Evolutionary conservation across 2,888 invertebrate genomes (phyloP), one percentile per base, ranked within the genome.

Genomic region (Drosophila maculinotata): DNA sequence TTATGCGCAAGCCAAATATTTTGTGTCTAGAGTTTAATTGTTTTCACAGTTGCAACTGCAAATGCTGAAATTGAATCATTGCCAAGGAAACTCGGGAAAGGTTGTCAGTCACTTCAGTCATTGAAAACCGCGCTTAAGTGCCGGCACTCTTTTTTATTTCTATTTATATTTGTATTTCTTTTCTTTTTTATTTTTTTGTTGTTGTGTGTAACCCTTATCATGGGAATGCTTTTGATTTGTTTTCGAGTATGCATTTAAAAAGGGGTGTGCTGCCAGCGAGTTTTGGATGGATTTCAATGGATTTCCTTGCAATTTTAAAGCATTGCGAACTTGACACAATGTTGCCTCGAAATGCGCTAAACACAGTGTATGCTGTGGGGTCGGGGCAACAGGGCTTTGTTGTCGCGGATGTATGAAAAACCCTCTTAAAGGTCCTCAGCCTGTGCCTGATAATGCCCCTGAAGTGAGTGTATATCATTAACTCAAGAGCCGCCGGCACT

Each of bases 381-480:
- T 33, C 30, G 51, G 25, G 68, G 41, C 26, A 35, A 36, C 15
- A 8, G 28, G 39, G 33, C 72, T 68, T 66, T 69, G 73, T 69
- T 69, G 49, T 72, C 31, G 42, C 49, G 45, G 38, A 36, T 54
- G 49, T 30, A 58, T 54, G 51, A 36, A 69, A 64, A 72, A 64
- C 84, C 78, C 83, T 66, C 63, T 17, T 73, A 38, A 69, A 77
- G 58, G 56, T 48, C 48, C 74, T 47, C 33, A 58, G 41, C 76
- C 52, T 72, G 42, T 57, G 70, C 64, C 78, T 69, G 73, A 86
- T 86, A 83, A 86, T 83, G 74, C 87, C 74, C 56, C 79, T 79
- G 77, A 87, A 85, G 87, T 82, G 88, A 87, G 88, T 86, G 88
- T 87, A 87, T 83, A 83, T 83, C 82, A 83, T 83, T 83, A 83